Evolutionary conservation across 2,888 invertebrate genomes (phyloP).

Genomic region (Coleophora deauratella): DNA sequence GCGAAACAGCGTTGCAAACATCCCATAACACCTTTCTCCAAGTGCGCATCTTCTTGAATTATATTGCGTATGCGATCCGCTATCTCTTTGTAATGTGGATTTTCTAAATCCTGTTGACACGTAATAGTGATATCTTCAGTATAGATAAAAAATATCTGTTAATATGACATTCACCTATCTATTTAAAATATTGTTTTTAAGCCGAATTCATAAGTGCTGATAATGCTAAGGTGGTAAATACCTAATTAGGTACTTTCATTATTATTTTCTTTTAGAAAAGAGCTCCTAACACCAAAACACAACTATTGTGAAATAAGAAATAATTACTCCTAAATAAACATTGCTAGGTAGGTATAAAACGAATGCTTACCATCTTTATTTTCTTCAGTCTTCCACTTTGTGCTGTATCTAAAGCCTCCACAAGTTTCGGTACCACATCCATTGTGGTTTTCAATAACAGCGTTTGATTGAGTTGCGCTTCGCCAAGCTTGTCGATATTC

Average conservation of each 20-base stretch:
- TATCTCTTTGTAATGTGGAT: slow-evolving; percentile 56
- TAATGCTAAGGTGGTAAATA: no score
- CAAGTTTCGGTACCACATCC: slow-evolving; percentile 79
- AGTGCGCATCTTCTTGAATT: slow-evolving; percentile 72
- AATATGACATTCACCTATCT: no score
- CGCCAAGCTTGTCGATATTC: slow-evolving; percentile 72
- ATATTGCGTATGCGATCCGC: slow-evolving; percentile 54
- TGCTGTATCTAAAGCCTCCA: slow-evolving; percentile 67
- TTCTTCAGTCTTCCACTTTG: slow-evolving; percentile 70
- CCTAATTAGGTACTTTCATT: no score
- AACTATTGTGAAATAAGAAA: no score
- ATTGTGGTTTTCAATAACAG: slow-evolving; percentile 85
- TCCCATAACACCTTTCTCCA: slow-evolving; percentile 70
- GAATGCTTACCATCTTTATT: slow-evolving; percentile 75
- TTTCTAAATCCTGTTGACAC: slow-evolving; percentile 46
- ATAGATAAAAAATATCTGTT: no score
- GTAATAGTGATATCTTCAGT: no score
- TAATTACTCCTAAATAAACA: no score
- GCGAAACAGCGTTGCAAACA: slow-evolving; percentile 71
- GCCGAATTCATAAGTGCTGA: no score
- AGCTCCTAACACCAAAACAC: no score
- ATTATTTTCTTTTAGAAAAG: no score
- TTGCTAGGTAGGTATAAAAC: no score
- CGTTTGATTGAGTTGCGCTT: slow-evolving; percentile 84
- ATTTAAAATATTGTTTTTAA: no score